Evolutionary conservation across 2,888 invertebrate genomes (phyloP), one percentile per base, ranked within the genome.

Genomic region (Drosophila maculinotata): DNA sequence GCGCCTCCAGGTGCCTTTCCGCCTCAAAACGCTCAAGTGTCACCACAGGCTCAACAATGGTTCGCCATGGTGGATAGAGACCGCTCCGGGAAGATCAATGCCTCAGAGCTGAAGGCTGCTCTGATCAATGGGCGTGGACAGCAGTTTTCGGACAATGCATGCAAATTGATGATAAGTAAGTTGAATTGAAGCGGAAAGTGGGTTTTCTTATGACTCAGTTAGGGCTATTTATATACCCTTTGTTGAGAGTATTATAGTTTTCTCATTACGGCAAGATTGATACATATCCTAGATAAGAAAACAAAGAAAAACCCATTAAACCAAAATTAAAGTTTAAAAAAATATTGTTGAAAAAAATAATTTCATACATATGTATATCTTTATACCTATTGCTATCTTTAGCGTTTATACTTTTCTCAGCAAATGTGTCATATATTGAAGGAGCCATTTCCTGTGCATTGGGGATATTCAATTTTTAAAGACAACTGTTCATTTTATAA

Each of bases 41-140:
- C 93, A 49, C 96, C 97, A 0, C 95, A 97, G 90, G 94, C 96
- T 1, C 94, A 95, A 76, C 95, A 95, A 87, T 97, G 97, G 97
- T 97, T 98, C 89, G 91, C 92, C 23, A 94, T 96, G 12, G 97
- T 97, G 0, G 97, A 98, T 88, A 93, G 93, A 75, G 97, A 97
- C 89, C 93, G 94, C 25, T 97, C 97, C 14, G 97, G 97, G 1
- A 94, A 94, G 89, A 97, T 98, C 51, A 94, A 95, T 51, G 94
- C 95, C 7, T 69, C 89, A 8, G 97, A 98, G 92, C 92, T 98
- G 14, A 95, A 95, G 90, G 92, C 94, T 6, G 97, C 97, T 0
- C 92, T 98, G 35, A 94, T 96, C 15, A 97, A 97, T 92, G 97
- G 95, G 15, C 96, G 97, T 91, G 97, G 97, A 10, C 93, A 96